phyloP scores from a whole-genome alignment of 1,140 invertebrate genomes.

The Nebria ingens region DNA sequence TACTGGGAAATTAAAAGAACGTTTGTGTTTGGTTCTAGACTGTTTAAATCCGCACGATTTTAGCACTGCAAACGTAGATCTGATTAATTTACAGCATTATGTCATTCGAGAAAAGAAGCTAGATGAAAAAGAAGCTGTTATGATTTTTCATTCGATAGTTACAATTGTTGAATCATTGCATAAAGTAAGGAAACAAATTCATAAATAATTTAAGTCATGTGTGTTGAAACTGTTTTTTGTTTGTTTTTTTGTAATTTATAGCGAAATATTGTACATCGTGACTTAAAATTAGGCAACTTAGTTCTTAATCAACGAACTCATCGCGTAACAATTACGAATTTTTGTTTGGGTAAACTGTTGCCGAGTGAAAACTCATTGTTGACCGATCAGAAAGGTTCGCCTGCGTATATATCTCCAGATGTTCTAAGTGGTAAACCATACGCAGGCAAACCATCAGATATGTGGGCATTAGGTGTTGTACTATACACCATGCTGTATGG shows the following conservation, averaged over 20 bases:
- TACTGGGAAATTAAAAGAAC: conserved; percentile 49
- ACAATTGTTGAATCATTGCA: conserved; percentile 65
- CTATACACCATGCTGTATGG: conserved; percentile 78
- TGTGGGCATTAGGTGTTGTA: conserved; percentile 78
- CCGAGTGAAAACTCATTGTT: conserved; percentile 62
- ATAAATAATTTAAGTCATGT: conserved; percentile 12
- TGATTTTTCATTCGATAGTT: conserved; percentile 70
- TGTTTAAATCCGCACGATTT: conserved; percentile 68
- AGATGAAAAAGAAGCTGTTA: conserved; percentile 60
- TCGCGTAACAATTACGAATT: conserved; percentile 67
- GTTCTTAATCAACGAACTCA: conserved; percentile 60
- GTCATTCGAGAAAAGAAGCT: conserved; percentile 74
- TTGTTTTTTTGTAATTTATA: conserved; percentile 34
- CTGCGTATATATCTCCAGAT: conserved; percentile 78
- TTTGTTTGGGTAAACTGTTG: conserved; percentile 72
- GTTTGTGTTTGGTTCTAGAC: conserved; percentile 66
- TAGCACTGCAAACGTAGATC: conserved; percentile 51
- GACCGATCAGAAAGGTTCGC: conserved; percentile 71
- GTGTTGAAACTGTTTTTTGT: conserved; percentile 9
- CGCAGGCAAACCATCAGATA: conserved; percentile 70
- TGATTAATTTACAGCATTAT: conserved; percentile 73
- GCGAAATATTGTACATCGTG: conserved; percentile 73
- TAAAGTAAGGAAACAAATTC: conserved; percentile 40
- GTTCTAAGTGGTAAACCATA: conserved; percentile 67
- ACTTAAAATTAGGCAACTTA: conserved; percentile 73